Percentiles rank a stretch among this genome's conserved stretches.
Evolutionary conservation across 2,888 invertebrate species (phyloP).

Genomic region (Sminthurinus aureus): DNA sequence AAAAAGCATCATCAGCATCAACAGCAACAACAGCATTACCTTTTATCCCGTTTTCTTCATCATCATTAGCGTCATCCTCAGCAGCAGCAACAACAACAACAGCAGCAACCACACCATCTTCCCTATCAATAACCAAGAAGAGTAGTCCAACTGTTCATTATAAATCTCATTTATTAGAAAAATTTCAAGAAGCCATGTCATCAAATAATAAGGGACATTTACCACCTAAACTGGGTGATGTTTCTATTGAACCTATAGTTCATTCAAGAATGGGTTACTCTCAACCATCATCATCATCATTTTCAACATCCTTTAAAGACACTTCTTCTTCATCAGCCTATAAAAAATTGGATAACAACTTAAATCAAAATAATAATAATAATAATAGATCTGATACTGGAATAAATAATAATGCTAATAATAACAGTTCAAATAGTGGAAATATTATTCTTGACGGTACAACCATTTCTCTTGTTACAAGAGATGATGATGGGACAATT

Average conservation of each 20-base stretch:
- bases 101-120: neutral
- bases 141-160: neutral
- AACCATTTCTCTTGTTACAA: constrained; percentile 25
- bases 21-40: constrained; percentile 1
- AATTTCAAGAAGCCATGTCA: constrained; percentile 32
- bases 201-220: constrained; percentile 22
- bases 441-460: constrained; percentile 17
- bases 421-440: neutral
- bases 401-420: neutral
- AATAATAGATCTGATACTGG: neutral
- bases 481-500: constrained; percentile 11
- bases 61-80: neutral
- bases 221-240: constrained; percentile 42
- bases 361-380: too few relatives aligned
- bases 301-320: too few relatives aligned
- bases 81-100: neutral
- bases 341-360: neutral
- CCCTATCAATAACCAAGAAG: neutral
- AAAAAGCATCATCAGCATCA: neutral
- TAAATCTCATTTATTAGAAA: constrained; percentile 41
- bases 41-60: neutral
- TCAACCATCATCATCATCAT: neutral
- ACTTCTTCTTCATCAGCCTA: neutral
- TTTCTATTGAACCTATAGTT: constrained; percentile 44
- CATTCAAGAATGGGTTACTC: neutral